Evolutionary conservation across 2,888 invertebrate genomes (phyloP).

Genomic region (Synanthedon andrenaeformis): DNA sequence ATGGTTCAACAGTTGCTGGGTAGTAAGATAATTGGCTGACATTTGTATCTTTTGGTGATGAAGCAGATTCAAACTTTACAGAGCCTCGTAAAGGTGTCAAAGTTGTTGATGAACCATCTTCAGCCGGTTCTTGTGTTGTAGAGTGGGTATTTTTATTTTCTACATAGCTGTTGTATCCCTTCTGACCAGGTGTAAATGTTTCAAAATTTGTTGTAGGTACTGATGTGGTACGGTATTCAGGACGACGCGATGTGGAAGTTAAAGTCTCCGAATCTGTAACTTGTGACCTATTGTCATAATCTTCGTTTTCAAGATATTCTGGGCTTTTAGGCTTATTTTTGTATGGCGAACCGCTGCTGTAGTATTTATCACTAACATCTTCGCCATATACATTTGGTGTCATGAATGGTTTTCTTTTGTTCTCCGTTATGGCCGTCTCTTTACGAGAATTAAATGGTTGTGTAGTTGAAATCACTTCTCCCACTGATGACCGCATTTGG

Average conservation of each 20-base stretch:
- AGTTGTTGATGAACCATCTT: constrained; percentile 10
- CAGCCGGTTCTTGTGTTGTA: background rate
- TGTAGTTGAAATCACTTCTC: background rate
- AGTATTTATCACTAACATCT: background rate
- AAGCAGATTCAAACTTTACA: background rate
- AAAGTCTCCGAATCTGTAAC: background rate
- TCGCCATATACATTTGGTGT: constrained; percentile 16
- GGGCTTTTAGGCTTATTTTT: background rate
- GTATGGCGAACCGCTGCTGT: background rate
- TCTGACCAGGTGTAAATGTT: background rate
- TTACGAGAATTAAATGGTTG: constrained; percentile 1
- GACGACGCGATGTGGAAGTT: background rate
- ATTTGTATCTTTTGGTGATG: background rate
- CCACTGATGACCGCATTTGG: constrained; percentile 6
- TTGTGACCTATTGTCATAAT: background rate
- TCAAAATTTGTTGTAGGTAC: background rate
- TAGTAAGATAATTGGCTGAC: background rate
- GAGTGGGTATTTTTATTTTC: background rate
- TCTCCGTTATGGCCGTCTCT: constrained; percentile 2
- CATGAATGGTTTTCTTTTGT: constrained; percentile 14
- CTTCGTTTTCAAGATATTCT: background rate
- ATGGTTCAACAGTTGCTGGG: background rate
- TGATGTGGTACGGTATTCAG: background rate
- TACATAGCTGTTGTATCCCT: too few species aligned
- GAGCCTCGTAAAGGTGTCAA: constrained; percentile 10